phyloP scores from a whole-genome alignment of 2,888 invertebrate genomes.

The Caenorhabditis sp. region DNA sequence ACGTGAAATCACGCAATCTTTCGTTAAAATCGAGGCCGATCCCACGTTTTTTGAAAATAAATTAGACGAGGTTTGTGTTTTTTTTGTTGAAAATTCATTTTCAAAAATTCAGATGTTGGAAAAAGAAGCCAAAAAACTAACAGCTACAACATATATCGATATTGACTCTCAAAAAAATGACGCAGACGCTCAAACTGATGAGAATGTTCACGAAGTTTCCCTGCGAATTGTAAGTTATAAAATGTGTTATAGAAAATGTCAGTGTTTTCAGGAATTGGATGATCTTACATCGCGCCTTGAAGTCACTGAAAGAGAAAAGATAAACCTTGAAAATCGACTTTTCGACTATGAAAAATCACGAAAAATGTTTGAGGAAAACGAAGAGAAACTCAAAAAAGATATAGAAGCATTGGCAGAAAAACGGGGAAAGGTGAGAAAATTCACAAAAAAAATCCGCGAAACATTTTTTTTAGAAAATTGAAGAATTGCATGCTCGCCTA shows the following conservation, averaged over 20 bases:
- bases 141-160: conserved; percentile 18
- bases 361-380: conserved; percentile 17
- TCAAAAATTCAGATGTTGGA: conserved; percentile 7
- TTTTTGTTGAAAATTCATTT: conserved; percentile 1
- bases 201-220: conserved; percentile 4
- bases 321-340: conserved; percentile 15
- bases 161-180: conserved; percentile 24
- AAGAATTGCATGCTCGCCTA: conserved; percentile 13
- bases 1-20: background rate
- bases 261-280: conserved; percentile 21
- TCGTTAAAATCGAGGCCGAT: conserved; percentile 16
- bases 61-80: background rate
- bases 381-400: conserved; percentile 12
- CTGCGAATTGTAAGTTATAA: conserved; percentile 12
- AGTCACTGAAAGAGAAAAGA: conserved; percentile 11
- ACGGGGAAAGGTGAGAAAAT: background rate
- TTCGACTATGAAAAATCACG: conserved; percentile 24
- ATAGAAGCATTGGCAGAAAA: conserved; percentile 5
- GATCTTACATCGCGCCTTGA: conserved; percentile 17
- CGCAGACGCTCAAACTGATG: conserved; percentile 25
- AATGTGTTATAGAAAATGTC: background rate
- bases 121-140: conserved; percentile 7
- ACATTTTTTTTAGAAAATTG: conserved; percentile 1
- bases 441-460: too few species aligned
- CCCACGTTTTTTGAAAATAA: conserved; percentile 8